Percentiles rank a stretch among this genome's conserved stretches.
These are phyloP conservation scores for Drosophila varians DNA, from an alignment of 1,140 invertebrate species.

Conservation along the genomic window DNA sequence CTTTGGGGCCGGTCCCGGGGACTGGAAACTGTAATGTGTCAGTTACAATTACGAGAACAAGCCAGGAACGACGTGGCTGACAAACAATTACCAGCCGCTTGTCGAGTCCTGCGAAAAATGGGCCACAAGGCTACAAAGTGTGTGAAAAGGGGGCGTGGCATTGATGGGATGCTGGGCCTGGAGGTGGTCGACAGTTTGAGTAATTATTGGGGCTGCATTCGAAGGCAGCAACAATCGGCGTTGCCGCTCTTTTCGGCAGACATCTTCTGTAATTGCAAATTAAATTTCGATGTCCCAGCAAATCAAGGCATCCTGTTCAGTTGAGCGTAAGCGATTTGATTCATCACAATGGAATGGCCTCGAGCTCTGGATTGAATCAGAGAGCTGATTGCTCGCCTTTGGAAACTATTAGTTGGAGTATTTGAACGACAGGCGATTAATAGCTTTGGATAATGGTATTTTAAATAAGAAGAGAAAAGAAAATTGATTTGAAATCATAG, in stretches of 20 bases:
- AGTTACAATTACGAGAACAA: conserved; percentile 67
- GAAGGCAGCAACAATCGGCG: conserved; percentile 43
- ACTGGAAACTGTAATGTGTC: conserved; percentile 55
- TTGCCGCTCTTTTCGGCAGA: conserved; percentile 59
- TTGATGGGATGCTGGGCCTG: conserved; percentile 1
- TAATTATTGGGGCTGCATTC: conserved; percentile 77
- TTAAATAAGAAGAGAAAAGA: not conserved
- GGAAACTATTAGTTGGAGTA: conserved; percentile 1
- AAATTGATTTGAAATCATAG: no score
- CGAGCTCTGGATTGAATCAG: conserved; percentile 24
- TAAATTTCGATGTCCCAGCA: conserved; percentile 58
- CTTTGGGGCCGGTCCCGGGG: conserved; percentile 9
- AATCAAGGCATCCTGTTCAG: conserved; percentile 47
- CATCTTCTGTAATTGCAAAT: conserved; percentile 75
- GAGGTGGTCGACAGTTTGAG: conserved; percentile 74
- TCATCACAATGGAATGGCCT: conserved; percentile 36
- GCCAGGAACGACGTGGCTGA: conserved; percentile 62
- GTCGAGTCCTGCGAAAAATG: conserved; percentile 26
- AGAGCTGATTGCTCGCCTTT: not conserved
- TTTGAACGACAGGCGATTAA: conserved; percentile 4
- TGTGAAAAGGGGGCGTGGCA: not conserved
- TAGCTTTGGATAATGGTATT: not conserved
- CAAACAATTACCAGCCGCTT: conserved; percentile 72
- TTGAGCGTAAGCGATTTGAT: conserved; percentile 65
- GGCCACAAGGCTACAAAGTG: conserved; percentile 24